A percentile compares a stretch with the other conserved stretches of the same genome.
Conservation (phyloP, 2,888 invertebrate species). For the Frankliniella intonsa region DNA sequence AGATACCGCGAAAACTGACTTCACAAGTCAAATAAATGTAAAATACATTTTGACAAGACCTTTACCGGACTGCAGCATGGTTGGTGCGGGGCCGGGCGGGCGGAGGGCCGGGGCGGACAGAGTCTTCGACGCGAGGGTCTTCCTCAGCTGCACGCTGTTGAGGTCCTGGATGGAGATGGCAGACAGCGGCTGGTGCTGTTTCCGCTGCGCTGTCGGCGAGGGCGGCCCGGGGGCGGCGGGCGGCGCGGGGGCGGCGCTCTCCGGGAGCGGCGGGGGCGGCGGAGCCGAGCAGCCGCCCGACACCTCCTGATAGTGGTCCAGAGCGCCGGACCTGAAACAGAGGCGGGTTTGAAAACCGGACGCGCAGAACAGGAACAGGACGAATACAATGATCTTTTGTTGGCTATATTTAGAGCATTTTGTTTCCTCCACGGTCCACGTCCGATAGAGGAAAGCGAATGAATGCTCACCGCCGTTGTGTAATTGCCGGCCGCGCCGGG, state of each 20-base stretch:
- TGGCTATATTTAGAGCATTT: neutral
- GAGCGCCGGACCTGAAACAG: slow-evolving; percentile 1
- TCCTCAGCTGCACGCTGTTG: slow-evolving; percentile 73
- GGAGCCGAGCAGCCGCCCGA: slow-evolving; percentile 30
- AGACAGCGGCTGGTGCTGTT: slow-evolving; percentile 70
- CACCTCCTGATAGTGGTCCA: slow-evolving; percentile 6
- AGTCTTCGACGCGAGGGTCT: slow-evolving; percentile 73
- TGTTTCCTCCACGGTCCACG: neutral
- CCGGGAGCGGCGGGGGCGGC: slow-evolving; percentile 40
- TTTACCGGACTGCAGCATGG: slow-evolving; percentile 20
- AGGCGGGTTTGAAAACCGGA: neutral
- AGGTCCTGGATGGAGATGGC: slow-evolving; percentile 84
- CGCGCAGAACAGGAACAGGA: neutral
- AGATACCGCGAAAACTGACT: too few relatives aligned
- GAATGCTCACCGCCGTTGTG: neutral
- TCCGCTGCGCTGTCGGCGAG: slow-evolving; percentile 43
- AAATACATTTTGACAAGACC: neutral
- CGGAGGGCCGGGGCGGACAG: slow-evolving; percentile 69
- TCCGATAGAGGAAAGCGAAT: neutral
- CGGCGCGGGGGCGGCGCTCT: slow-evolving; percentile 51
- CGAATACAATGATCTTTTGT: neutral
- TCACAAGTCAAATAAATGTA: too few relatives aligned
- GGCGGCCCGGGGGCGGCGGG: slow-evolving; percentile 45
- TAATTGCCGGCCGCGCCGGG: neutral
- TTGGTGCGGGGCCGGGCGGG: slow-evolving; percentile 46